Evolutionary conservation across 2,888 invertebrate species (phyloP).

Genomic region (Lordiphosa fenestrarum): DNA sequence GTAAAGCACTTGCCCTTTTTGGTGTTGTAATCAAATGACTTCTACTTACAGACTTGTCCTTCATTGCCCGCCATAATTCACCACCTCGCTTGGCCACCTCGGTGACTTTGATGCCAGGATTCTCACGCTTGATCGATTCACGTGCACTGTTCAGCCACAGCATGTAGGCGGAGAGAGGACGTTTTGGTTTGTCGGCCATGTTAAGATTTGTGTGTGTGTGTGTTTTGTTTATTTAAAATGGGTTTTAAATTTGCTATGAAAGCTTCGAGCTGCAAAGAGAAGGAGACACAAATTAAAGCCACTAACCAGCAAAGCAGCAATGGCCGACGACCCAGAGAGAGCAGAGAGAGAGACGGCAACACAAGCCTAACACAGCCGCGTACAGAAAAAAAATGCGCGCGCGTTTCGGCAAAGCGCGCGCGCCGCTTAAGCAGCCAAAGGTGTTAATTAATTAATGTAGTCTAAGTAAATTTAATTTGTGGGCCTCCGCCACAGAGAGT

Average conservation of each 20-base stretch:
- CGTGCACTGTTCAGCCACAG: conserved; percentile 95
- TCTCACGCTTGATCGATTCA: conserved; percentile 92
- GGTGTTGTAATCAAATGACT: background rate
- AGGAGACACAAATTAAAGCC: conserved; percentile 1
- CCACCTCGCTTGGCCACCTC: conserved; percentile 97
- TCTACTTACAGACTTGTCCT: conserved; percentile 88
- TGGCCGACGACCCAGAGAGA: conserved; percentile 6
- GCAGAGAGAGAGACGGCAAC: conserved; percentile 5
- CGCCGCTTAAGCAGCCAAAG: no score
- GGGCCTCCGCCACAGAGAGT: no score
- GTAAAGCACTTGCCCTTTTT: background rate
- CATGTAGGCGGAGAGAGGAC: conserved; percentile 96
- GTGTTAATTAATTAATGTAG: no score
- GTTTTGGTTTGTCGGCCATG: conserved; percentile 95
- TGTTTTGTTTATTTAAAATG: conserved; percentile 42
- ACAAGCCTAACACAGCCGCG: conserved; percentile 8
- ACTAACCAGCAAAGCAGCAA: conserved; percentile 13
- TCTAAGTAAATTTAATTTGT: conserved; percentile 7
- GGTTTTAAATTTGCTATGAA: conserved; percentile 40
- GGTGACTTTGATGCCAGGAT: conserved; percentile 94
- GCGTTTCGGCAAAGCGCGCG: no score
- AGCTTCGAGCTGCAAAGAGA: conserved; percentile 49
- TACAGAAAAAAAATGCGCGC: no score
- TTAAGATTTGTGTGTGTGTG: conserved; percentile 76
- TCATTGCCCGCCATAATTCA: conserved; percentile 95